Conservation (phyloP, 2,888 invertebrate species). For the Lepeophtheirus nordmannii region DNA sequence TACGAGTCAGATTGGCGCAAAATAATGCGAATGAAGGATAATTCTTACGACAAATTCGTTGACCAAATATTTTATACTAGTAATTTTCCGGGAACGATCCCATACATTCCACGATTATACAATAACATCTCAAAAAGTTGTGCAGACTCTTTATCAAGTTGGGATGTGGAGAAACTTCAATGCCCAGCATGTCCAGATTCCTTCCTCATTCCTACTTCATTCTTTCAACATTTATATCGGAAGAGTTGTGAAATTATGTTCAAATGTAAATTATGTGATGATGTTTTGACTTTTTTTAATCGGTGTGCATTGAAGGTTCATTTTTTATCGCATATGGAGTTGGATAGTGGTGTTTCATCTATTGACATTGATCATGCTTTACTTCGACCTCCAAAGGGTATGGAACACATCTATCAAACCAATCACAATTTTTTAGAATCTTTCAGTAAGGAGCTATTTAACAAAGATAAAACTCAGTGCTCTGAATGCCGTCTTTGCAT, state of each 20-base stretch:
- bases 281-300: conserved; percentile 7
- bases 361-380: background rate
- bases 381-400: no score
- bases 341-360: background rate
- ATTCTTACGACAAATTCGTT: no score
- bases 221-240: conserved; percentile 19
- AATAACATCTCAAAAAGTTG: conserved; percentile 5
- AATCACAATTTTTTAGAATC: background rate
- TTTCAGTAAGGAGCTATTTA: background rate
- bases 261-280: background rate
- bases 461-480: background rate
- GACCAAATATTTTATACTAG: no score
- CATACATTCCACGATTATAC: conserved; percentile 12
- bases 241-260: conserved; percentile 7
- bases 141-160: background rate
- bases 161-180: conserved; percentile 7
- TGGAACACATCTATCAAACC: no score
- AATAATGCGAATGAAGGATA: no score
- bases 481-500: conserved; percentile 4
- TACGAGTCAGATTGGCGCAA: no score
- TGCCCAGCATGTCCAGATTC: conserved; percentile 16
- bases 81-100: no score
- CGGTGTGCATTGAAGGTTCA: conserved; percentile 15
- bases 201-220: conserved; percentile 11
- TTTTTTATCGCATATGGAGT: conserved; percentile 2